phyloP scores from a whole-genome alignment of 2,797 vertebrate species.

The Notolepis coatsorum region DNA sequence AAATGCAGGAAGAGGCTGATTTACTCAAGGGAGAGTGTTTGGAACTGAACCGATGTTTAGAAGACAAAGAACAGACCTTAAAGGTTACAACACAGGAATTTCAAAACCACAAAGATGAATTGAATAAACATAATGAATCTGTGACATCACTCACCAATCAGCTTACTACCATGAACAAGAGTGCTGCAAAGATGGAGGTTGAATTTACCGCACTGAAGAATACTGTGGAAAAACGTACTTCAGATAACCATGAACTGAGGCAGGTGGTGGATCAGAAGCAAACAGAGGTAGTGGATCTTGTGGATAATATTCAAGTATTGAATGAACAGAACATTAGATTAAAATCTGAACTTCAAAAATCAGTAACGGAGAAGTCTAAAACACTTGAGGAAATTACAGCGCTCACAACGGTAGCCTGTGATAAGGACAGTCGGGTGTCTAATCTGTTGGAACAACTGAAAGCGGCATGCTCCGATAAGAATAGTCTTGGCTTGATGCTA shows the following conservation, averaged over 20 bases:
- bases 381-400: slow-evolving; percentile 69
- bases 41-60: slow-evolving; percentile 59
- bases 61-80: slow-evolving; percentile 72
- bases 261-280: slow-evolving; percentile 56
- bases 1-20: slow-evolving; percentile 72
- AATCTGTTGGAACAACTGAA: slow-evolving; percentile 75
- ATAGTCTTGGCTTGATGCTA: slow-evolving; percentile 65
- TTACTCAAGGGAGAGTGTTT: slow-evolving; percentile 63
- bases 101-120: slow-evolving; percentile 73
- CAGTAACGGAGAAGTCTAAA: slow-evolving; percentile 44
- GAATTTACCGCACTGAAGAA: slow-evolving; percentile 71
- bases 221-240: slow-evolving; percentile 60
- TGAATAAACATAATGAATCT: slow-evolving; percentile 74
- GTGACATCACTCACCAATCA: slow-evolving; percentile 71
- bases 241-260: slow-evolving; percentile 69
- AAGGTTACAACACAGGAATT: slow-evolving; percentile 59
- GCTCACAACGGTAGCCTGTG: slow-evolving; percentile 68
- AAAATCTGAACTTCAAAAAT: slow-evolving; percentile 77
- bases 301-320: slow-evolving; percentile 62
- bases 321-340: slow-evolving; percentile 76
- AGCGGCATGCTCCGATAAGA: slow-evolving; percentile 63
- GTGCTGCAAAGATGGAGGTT: slow-evolving; percentile 66
- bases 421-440: slow-evolving; percentile 63
- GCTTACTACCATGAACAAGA: slow-evolving; percentile 75
- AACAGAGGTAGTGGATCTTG: slow-evolving; percentile 49